These are phyloP conservation scores for Lepidonotus clava DNA, from an alignment of 2,888 invertebrate genomes.

Conservation along the genomic window DNA sequence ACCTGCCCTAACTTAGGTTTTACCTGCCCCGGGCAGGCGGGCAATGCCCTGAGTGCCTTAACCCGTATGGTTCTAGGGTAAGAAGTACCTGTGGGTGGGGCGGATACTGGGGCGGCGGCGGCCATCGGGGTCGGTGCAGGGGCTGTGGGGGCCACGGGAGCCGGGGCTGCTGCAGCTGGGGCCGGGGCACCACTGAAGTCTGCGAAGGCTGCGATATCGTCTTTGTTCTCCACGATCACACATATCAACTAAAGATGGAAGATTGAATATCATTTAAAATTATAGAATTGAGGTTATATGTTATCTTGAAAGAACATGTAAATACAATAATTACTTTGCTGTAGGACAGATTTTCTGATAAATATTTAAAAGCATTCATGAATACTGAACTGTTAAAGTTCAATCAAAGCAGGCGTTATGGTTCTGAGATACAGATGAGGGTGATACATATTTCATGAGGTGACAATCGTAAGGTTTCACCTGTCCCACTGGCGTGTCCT, in stretches of 20 bases:
- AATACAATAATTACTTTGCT: no score
- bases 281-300: no score
- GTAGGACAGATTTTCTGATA: no score
- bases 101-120: conserved; percentile 68
- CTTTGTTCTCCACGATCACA: conserved; percentile 93
- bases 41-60: no score
- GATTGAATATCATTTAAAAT: no score
- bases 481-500: conserved; percentile 94
- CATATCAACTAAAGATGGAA: no score
- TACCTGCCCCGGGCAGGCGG: no score
- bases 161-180: conserved; percentile 67
- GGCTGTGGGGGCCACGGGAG: conserved; percentile 80
- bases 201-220: conserved; percentile 93
- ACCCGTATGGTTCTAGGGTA: no score
- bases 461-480: conserved; percentile 78
- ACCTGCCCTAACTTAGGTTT: no score
- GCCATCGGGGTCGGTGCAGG: conserved; percentile 71
- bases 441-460: no score
- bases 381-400: background rate
- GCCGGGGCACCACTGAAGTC: conserved; percentile 85
- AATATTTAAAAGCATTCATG: background rate
- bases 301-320: no score
- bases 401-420: background rate
- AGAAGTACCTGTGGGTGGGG: conserved; percentile 64
- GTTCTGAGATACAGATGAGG: no score